Evolutionary conservation across 2,113 vertebrate genomes (phyloP), one percentile per base, ranked within the genome.

Genomic region (Phyllostomus discolor): DNA sequence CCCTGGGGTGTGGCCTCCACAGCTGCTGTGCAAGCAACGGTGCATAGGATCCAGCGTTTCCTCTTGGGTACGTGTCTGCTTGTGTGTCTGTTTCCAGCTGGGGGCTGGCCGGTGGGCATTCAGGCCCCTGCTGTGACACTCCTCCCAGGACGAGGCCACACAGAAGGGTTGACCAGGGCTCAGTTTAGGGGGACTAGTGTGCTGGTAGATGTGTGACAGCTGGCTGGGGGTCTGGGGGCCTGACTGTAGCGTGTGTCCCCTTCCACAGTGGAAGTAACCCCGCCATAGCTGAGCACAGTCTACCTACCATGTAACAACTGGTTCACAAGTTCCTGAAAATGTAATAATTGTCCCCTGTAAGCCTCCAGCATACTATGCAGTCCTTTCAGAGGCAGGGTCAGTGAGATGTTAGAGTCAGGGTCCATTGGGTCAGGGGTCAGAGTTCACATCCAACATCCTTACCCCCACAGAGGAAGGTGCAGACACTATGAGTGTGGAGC

Each of bases 401-500:
- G 31, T 43, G 80, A 86, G 73, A 92, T 31, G 10, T 33, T 59
- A 83, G 38, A 69, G 57, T 85, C 33, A 78, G 24, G n/a, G 26
- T 64, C 83, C 9, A 0, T 79, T 83, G 78, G 28, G 4, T 88
- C 26, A 87, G 38, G 73, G n/a, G n/a, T 87, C 80, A 85, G 83
- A 33, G 67, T 89, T 82, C 94, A 92, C 6, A 10, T n/a, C 28
- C 22, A 57, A 90, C 26, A 75, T 35, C 33, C 52, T 52, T 88
- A 50, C 62, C 35, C 24, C 96, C 7, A 0, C 97, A 99, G 99
- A 99, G 98, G 99, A 99, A 94, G 99, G 99, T 81, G 99, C 99
- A 0, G 99, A 99, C 94, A 99, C 99, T 0, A 98, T 98, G 92
- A 99, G 99, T 98, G 99, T 99, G 7, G 99, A 99, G 95, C 98